These are phyloP conservation scores for Sebastes diaconus DNA, from an alignment of 2,797 vertebrate genomes.

Conservation along the genomic window DNA sequence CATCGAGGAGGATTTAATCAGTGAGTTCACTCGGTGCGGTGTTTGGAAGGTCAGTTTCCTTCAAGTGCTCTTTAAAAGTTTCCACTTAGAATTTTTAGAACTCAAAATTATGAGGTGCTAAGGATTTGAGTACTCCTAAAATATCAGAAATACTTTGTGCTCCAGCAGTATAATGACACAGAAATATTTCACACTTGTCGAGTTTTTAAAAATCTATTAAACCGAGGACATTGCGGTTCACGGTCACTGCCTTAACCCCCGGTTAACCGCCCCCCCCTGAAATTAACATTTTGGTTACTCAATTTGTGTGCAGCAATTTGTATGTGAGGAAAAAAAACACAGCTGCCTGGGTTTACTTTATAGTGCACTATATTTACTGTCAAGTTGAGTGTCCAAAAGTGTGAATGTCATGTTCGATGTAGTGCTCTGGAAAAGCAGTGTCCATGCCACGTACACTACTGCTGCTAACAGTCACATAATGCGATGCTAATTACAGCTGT, in stretches of 20 bases:
- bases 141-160: not conserved
- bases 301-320: not conserved
- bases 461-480: not conserved
- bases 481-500: not conserved
- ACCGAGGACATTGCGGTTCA: not conserved
- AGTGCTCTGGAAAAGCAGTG: not conserved
- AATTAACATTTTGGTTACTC: not conserved
- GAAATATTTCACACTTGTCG: not conserved
- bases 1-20: constrained; percentile 39
- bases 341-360: not conserved
- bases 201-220: not conserved
- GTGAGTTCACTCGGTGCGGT: constrained; percentile 2
- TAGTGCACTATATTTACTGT: not conserved
- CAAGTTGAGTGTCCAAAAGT: not conserved
- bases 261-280: not conserved
- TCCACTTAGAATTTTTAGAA: not conserved
- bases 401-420: not conserved
- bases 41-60: constrained; percentile 10
- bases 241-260: not conserved
- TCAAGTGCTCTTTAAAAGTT: constrained; percentile 16
- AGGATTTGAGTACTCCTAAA: not conserved
- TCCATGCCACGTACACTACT: not conserved
- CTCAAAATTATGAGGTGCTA: not conserved
- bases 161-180: not conserved
- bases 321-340: not conserved